Conservation (phyloP, 2,888 invertebrate genomes). For the Zaprionus lineosus region DNA sequence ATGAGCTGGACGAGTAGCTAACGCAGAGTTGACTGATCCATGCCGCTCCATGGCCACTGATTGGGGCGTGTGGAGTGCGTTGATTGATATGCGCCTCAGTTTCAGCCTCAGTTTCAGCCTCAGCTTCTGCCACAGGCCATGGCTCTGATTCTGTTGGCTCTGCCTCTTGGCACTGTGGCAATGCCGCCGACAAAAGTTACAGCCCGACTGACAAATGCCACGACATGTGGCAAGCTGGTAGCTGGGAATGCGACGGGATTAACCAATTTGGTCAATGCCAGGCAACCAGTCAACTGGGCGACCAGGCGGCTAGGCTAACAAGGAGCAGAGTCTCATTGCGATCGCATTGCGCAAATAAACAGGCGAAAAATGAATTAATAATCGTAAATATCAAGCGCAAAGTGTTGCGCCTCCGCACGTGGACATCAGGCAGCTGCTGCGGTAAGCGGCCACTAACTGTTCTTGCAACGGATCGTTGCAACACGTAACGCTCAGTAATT, state of each 20-base stretch:
- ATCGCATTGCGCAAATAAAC: slow-evolving; percentile 55
- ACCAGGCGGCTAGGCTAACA: slow-evolving; percentile 46
- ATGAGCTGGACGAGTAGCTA: slow-evolving; percentile 45
- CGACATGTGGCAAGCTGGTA: slow-evolving; percentile 49
- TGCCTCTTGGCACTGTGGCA: slow-evolving; percentile 18
- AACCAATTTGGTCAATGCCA: slow-evolving; percentile 52
- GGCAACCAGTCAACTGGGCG: background rate
- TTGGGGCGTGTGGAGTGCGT: slow-evolving; percentile 44
- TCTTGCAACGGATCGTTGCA: slow-evolving; percentile 56
- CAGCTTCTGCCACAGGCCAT: slow-evolving; percentile 2
- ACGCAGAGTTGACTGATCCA: slow-evolving; percentile 54
- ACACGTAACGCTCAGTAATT: slow-evolving; percentile 56
- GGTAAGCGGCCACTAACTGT: slow-evolving; percentile 53
- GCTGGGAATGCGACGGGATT: slow-evolving; percentile 56
- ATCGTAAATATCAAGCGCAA: slow-evolving; percentile 76
- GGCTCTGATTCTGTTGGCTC: background rate
- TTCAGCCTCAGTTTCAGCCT: background rate
- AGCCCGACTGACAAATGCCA: slow-evolving; percentile 71
- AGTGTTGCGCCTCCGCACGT: slow-evolving; percentile 70
- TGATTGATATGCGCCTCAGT: slow-evolving; percentile 75
- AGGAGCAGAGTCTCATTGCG: slow-evolving; percentile 36
- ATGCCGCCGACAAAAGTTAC: slow-evolving; percentile 71
- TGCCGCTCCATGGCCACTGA: slow-evolving; percentile 59
- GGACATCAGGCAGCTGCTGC: slow-evolving; percentile 14
- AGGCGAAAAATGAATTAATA: slow-evolving; percentile 79